Percentiles rank a stretch among this genome's conserved stretches.
These are phyloP conservation scores for Pseudorhombus dupliciocellatus DNA, from an alignment of 2,113 vertebrate species.

Conservation along the genomic window DNA sequence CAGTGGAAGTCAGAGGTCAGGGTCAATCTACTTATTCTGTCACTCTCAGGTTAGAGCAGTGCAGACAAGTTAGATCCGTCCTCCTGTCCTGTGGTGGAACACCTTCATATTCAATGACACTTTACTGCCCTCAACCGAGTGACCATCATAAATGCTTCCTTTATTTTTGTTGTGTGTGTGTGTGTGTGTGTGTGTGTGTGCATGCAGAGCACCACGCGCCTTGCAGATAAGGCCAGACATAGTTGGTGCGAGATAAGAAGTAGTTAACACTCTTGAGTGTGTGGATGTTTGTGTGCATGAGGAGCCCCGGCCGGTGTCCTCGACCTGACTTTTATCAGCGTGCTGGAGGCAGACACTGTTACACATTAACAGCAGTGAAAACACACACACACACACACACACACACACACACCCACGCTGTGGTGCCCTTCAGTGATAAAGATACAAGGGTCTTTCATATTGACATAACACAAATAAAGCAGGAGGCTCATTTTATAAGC, in stretches of 20 bases:
- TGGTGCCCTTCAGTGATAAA: constrained; percentile 39
- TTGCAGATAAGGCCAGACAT: constrained; percentile 42
- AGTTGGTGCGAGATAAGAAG: constrained; percentile 40
- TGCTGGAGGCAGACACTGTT: constrained; percentile 72
- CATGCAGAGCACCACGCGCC: constrained; percentile 7
- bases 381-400: constrained; percentile 15
- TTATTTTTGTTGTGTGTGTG: not conserved
- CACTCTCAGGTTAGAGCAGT: not conserved
- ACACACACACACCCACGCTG: constrained; percentile 23
- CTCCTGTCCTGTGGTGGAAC: not conserved
- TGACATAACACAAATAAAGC: constrained; percentile 42
- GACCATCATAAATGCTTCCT: not conserved
- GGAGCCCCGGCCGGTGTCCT: constrained; percentile 41
- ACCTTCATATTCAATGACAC: not conserved
- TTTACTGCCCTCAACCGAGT: not conserved
- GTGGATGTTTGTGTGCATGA: constrained; percentile 14
- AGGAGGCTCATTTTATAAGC: constrained; percentile 10
- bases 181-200: constrained; percentile 1
- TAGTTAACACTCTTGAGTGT: constrained; percentile 27
- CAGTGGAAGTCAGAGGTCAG: not conserved
- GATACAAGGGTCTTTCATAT: constrained; percentile 36
- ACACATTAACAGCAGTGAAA: constrained; percentile 72
- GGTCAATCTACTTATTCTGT: not conserved
- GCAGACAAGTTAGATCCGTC: not conserved
- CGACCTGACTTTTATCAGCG: constrained; percentile 66